Conservation (phyloP, 2,113 vertebrate genomes). For the Hippocampus zosterae region DNA sequence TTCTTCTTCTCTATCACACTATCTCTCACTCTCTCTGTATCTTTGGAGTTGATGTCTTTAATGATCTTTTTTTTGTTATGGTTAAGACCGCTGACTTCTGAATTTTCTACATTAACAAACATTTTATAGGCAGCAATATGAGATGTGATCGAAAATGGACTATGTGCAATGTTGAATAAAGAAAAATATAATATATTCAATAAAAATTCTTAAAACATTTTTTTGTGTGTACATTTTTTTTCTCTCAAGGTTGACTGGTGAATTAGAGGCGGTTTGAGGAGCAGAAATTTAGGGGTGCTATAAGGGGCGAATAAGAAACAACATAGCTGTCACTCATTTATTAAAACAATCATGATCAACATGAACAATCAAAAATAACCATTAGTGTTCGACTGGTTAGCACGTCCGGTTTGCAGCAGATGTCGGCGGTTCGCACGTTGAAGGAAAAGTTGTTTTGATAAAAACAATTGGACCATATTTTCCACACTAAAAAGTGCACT, state of each 20-base stretch:
- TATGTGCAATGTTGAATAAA: conserved; percentile 81
- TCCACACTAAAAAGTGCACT: too few relatives aligned
- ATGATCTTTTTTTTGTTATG: conserved; percentile 33
- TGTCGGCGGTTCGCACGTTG: too few relatives aligned
- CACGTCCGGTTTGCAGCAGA: too few relatives aligned
- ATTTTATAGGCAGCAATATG: conserved; percentile 83
- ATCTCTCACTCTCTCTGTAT: conserved; percentile 43
- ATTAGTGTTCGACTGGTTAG: too few relatives aligned
- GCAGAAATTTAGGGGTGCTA: too few relatives aligned
- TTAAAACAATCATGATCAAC: too few relatives aligned
- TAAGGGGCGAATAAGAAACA: too few relatives aligned
- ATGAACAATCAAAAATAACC: too few relatives aligned
- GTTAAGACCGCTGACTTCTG: conserved; percentile 63
- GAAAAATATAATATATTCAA: conserved; percentile 78
- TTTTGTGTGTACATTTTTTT: conserved; percentile 6
- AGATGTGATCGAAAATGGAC: conserved; percentile 78
- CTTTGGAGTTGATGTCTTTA: conserved; percentile 60
- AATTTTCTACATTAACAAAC: conserved; percentile 79
- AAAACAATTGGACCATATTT: too few relatives aligned
- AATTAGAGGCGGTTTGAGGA: not conserved
- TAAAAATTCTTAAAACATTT: conserved; percentile 67
- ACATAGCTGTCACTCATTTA: too few relatives aligned
- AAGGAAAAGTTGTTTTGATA: too few relatives aligned
- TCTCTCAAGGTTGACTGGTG: not conserved
- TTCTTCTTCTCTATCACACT: conserved; percentile 45